phyloP scores from a whole-genome alignment of 2,888 invertebrate genomes.

The Lepeophtheirus nordmannii region DNA sequence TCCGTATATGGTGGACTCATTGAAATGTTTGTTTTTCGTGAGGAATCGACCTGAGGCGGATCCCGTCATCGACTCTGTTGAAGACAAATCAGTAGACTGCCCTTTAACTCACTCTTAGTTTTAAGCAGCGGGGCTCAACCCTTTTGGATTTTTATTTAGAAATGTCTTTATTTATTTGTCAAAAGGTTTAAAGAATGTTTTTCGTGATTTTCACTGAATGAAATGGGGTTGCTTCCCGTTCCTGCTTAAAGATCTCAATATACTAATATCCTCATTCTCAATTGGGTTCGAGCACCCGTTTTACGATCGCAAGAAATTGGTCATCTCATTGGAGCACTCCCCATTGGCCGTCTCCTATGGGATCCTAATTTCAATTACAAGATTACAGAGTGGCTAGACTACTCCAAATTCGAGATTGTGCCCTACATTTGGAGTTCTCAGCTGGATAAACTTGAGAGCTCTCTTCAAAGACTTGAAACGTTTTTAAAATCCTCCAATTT shows the following conservation, averaged over 20 bases:
- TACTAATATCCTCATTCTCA: neutral
- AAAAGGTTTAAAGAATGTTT: neutral
- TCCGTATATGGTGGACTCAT: neutral
- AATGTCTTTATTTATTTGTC: no score
- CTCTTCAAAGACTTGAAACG: slow-evolving; percentile 1
- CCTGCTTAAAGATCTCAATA: neutral
- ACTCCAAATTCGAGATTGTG: slow-evolving; percentile 1
- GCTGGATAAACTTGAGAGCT: neutral
- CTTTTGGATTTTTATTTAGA: no score
- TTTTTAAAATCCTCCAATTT: neutral
- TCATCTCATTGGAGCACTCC: neutral
- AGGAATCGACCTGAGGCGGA: neutral
- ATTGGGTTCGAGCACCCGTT: slow-evolving; percentile 4
- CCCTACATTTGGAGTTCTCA: neutral
- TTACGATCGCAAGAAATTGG: neutral
- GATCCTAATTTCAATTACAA: neutral
- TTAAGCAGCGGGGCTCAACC: neutral
- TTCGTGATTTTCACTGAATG: neutral
- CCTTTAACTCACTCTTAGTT: no score
- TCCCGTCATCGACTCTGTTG: neutral
- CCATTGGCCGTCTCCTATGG: slow-evolving; percentile 1
- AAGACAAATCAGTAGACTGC: neutral
- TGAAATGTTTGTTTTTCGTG: neutral
- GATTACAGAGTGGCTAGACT: slow-evolving; percentile 1
- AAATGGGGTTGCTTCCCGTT: neutral